phyloP scores from a whole-genome alignment of 2,113 vertebrate genomes.

The Colistium nudipinnis region DNA sequence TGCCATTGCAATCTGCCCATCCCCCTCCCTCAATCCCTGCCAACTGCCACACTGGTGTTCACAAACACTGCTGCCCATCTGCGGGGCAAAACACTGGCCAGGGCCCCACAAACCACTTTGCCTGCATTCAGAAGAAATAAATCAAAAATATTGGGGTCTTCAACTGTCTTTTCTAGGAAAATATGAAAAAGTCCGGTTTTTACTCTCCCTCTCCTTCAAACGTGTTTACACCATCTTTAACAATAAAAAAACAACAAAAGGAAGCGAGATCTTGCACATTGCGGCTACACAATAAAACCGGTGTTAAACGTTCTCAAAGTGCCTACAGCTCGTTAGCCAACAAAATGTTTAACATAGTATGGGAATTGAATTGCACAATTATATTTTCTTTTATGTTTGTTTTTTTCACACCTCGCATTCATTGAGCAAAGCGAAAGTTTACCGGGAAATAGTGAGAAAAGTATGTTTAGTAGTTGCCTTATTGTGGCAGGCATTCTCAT shows the following conservation, averaged over 20 bases:
- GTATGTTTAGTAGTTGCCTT: constrained; percentile 65
- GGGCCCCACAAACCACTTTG: constrained; percentile 62
- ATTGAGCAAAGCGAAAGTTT: constrained; percentile 60
- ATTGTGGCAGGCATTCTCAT: constrained; percentile 78
- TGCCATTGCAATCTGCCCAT: constrained; percentile 78
- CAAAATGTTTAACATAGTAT: constrained; percentile 1
- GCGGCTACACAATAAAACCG: constrained; percentile 15
- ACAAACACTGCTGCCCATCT: constrained; percentile 81
- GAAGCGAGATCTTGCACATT: constrained; percentile 15
- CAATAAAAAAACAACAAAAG: not conserved
- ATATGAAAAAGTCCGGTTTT: constrained; percentile 37
- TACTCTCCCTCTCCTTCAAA: constrained; percentile 6
- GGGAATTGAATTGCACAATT: constrained; percentile 33
- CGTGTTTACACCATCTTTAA: constrained; percentile 26
- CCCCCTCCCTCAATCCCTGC: constrained; percentile 72
- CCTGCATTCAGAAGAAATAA: constrained; percentile 38
- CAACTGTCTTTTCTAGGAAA: constrained; percentile 36
- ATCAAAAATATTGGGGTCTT: constrained; percentile 28
- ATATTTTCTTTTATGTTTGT: constrained; percentile 42
- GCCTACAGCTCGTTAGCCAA: not conserved
- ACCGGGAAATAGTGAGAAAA: constrained; percentile 64
- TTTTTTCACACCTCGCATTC: constrained; percentile 18
- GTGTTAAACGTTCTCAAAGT: constrained; percentile 24
- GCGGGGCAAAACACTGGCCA: constrained; percentile 75
- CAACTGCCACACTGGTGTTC: constrained; percentile 81